Base-by-base conservation (phyloP, 2,888 invertebrate species). In the Oscheius sp. region DNA sequence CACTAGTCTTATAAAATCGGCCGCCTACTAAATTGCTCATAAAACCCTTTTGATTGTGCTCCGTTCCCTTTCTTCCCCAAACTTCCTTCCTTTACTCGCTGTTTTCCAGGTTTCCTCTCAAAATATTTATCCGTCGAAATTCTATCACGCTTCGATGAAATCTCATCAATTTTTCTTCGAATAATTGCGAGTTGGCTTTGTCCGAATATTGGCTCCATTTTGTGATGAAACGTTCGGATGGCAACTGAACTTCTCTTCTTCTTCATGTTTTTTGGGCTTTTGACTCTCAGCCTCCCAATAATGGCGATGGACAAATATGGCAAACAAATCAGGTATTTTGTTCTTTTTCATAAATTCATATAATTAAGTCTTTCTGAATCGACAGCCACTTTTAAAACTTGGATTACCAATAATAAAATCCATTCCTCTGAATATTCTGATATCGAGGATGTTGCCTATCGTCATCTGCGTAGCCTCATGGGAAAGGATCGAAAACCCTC, bases 381-480 rank as follows among this genome's bases (percentile, higher is more conserved):
- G 5, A 64, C 45, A 20, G 67, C 61, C 22, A 62, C 47, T 4
- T 61, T 50, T 32, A 56, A 65, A 9, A 67, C 67, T 17, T 76
- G 73, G 73, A 67, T 51, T 20, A 61, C 68, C 14, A 28, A 67
- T 26, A 76, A 76, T 67, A 59, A 67, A 12, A 50, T 44, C 17
- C 76, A 76, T 50, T 68, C 70, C 22, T 63, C 72, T 14, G 63
- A 61, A 45, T 44, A 20, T 28, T 47, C 49, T 26, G 68, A 74
- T 51, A 30, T 57, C 14, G 61, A 69, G 5, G 50, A 56, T 28
- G 57, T 70, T 22, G 72, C 68, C 5, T 61, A 65, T n/a, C 63
- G 64, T 5, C 70, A 76, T 12, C 50, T 76, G 30, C 62, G 74
- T n/a, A 70, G 69, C 54, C 65, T 76, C n/a, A n/a, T n/a, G n/a